phyloP scores from a whole-genome alignment of 2,888 invertebrate species.

The Phyllotreta striolata region DNA sequence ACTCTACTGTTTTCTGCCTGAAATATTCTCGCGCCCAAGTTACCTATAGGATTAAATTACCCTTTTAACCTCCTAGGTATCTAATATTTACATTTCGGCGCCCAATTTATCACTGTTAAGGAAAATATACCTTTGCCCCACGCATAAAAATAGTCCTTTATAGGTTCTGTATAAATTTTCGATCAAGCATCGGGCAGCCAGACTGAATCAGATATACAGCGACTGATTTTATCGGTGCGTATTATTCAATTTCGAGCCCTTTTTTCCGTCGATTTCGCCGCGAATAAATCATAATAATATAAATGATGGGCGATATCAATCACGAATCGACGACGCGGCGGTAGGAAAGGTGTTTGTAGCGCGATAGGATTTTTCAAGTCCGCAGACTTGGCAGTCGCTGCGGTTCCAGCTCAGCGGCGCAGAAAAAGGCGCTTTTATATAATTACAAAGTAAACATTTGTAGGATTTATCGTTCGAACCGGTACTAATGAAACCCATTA shows the following conservation, averaged over 20 bases:
- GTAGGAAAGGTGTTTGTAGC: conserved; percentile 7
- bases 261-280: not conserved
- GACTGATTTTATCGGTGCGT: too few relatives aligned
- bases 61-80: too few relatives aligned
- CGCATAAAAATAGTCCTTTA: too few relatives aligned
- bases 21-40: too few relatives aligned
- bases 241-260: not conserved
- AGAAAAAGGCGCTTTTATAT: conserved; percentile 23
- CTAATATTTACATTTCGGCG: too few relatives aligned
- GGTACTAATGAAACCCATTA: conserved; percentile 21
- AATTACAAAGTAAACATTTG: conserved; percentile 25
- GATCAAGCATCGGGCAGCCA: too few relatives aligned
- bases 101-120: too few relatives aligned
- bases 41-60: too few relatives aligned
- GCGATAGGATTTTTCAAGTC: conserved; percentile 8
- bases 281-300: conserved; percentile 12
- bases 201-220: too few relatives aligned
- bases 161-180: too few relatives aligned
- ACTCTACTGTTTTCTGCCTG: too few relatives aligned
- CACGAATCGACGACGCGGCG: conserved; percentile 11
- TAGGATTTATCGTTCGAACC: conserved; percentile 9
- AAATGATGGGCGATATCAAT: conserved; percentile 14
- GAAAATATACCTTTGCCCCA: too few relatives aligned
- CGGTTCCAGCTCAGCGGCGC: conserved; percentile 29
- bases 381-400: not conserved